phyloP scores from a whole-genome alignment of 2,797 vertebrate genomes.

The Acomys russatus region DNA sequence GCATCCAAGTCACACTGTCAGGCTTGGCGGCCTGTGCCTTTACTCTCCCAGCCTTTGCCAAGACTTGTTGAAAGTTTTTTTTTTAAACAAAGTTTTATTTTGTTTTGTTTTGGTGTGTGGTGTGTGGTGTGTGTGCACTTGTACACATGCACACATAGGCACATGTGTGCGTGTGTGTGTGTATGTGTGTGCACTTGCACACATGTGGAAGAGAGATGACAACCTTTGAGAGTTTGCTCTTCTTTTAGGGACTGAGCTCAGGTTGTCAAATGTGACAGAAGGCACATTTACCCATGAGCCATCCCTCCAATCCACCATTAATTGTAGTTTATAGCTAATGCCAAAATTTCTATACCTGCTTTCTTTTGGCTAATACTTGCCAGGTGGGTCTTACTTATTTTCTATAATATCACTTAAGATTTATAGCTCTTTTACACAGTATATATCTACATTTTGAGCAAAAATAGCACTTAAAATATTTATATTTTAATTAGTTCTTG shows the following conservation, averaged over 20 bases:
- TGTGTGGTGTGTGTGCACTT: background rate
- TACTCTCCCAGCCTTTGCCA: background rate
- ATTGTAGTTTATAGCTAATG: background rate
- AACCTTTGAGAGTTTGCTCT: background rate
- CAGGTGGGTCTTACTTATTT: background rate
- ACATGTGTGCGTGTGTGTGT: background rate
- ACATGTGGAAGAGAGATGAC: background rate
- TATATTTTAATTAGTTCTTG: constrained; percentile 44
- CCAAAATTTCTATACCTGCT: background rate
- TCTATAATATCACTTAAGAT: constrained; percentile 30
- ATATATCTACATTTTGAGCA: constrained; percentile 19
- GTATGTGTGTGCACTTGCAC: background rate
- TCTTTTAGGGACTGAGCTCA: background rate
- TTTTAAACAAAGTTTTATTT: no score
- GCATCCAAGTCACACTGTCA: background rate
- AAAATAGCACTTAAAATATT: constrained; percentile 18
- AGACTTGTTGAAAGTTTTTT: background rate
- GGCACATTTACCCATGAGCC: background rate
- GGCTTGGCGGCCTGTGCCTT: background rate
- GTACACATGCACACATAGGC: no score
- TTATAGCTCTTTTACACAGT: background rate
- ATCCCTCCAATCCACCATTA: background rate
- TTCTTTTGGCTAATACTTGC: constrained; percentile 36
- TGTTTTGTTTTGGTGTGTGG: no score
- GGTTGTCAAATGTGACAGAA: background rate